Evolutionary conservation across 2,113 vertebrate species (phyloP), one percentile per base, ranked within the genome.

Genomic region (Halichoerus grypus): DNA sequence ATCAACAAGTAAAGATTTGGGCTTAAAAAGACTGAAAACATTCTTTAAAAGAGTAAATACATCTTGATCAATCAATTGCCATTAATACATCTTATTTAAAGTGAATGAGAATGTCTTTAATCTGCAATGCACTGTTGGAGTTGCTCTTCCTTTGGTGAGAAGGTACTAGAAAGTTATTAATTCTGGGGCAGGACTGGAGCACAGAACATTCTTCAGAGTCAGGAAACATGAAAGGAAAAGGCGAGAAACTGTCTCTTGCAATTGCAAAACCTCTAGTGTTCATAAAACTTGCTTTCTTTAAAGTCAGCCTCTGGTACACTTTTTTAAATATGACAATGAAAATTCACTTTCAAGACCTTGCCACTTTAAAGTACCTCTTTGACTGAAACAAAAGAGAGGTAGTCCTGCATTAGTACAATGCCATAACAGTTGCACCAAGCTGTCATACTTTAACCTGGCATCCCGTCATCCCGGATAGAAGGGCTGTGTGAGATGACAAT

Each of bases 401-500:
- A 74, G 88, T 28, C 59, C 18, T 14, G 19, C 67, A 71, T 46
- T 49, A 39, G 19, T n/a, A 33, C 36, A 61, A 42, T 10, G 13
- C 26, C 33, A 36, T 42, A 12, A n/a, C n/a, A 39, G 39, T 79
- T 67, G 15, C 53, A 19, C 59, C n/a, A 18, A 82, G 61, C 51
- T 85, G 91, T 84, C 69, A 65, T n/a, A 19, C 16, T 11, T 79
- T 69, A 18, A 59, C 86, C 79, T 61, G 72, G 72, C 33, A n/a
- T 55, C 90, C 90, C 26, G 84, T 33, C 24, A 74, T 18, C 53
- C 51, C 26, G 84, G 33, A 77, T 1, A 55, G 80, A 92, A 81
- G 71, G 36, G 24, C 82, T 91, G 82, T 77, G 33, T 31, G 96
- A 94, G 51, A 88, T 87, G 97, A 96, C 77, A 94, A 31, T 14